phyloP scores from a whole-genome alignment of 2,797 vertebrate genomes.

The Gouania willdenowi region DNA sequence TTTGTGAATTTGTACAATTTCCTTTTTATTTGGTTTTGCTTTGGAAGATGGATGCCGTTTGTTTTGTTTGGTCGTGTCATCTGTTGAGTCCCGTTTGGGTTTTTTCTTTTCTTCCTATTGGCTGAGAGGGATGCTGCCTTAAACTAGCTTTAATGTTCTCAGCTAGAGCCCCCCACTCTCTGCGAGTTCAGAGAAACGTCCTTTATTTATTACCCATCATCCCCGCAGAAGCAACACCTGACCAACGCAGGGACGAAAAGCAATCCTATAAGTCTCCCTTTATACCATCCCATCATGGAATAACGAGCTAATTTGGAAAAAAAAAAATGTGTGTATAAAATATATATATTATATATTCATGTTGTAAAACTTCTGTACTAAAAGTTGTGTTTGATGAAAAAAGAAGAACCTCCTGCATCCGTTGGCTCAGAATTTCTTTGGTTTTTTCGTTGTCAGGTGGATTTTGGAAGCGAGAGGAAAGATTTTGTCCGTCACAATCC shows the following conservation, averaged over 20 bases:
- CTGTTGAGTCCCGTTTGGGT: slow-evolving; percentile 79
- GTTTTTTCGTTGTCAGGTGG: slow-evolving; percentile 36
- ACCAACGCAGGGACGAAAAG: slow-evolving; percentile 49
- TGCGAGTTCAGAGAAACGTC: slow-evolving; percentile 69
- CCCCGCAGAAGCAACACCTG: slow-evolving; percentile 54
- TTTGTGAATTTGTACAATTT: slow-evolving; percentile 92
- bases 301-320: slow-evolving; percentile 69
- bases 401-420: slow-evolving; percentile 14
- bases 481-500: slow-evolving; percentile 56
- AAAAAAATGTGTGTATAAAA: slow-evolving; percentile 72
- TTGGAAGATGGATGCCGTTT: slow-evolving; percentile 78
- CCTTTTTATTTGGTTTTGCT: slow-evolving; percentile 68
- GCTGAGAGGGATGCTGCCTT: slow-evolving; percentile 80
- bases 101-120: slow-evolving; percentile 86
- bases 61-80: slow-evolving; percentile 84
- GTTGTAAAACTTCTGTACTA: slow-evolving; percentile 72
- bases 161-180: slow-evolving; percentile 69
- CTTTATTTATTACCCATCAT: slow-evolving; percentile 75
- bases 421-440: slow-evolving; percentile 19
- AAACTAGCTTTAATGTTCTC: slow-evolving; percentile 79
- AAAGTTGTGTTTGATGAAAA: slow-evolving; percentile 61
- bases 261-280: slow-evolving; percentile 40
- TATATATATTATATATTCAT: slow-evolving; percentile 75
- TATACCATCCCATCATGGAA: slow-evolving; percentile 43
- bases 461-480: slow-evolving; percentile 54